Evolutionary conservation across 2,888 invertebrate genomes (phyloP).

Genomic region (Apodemia hepburni): DNA sequence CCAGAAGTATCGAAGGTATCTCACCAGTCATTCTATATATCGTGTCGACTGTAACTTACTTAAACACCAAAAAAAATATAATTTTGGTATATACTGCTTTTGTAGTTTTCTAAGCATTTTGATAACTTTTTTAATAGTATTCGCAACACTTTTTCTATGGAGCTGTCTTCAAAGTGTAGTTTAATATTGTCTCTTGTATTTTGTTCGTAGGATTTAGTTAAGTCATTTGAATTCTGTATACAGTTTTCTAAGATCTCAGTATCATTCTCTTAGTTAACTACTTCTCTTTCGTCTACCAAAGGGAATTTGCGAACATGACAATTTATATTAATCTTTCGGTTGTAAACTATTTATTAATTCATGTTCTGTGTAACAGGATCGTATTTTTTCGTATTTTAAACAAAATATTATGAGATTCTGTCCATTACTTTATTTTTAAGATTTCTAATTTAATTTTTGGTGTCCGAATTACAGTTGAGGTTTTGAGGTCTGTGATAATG

Average conservation of each 20-base stretch:
- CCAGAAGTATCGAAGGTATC: too few relatives aligned
- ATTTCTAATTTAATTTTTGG: constrained; percentile 25
- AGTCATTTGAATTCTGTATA: constrained; percentile 14
- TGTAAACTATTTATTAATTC: constrained; percentile 60
- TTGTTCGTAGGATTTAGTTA: constrained; percentile 13
- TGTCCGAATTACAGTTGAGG: constrained; percentile 33
- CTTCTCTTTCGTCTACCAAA: constrained; percentile 66
- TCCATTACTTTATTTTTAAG: constrained; percentile 30
- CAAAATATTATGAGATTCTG: constrained; percentile 27
- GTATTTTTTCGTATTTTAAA: constrained; percentile 8
- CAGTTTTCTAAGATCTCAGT: constrained; percentile 74
- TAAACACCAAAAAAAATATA: too few relatives aligned
- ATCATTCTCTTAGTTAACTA: constrained; percentile 39
- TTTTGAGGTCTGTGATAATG: constrained; percentile 62
- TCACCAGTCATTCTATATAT: too few relatives aligned
- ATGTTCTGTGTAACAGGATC: constrained; percentile 39
- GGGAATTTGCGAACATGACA: constrained; percentile 64
- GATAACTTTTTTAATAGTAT: too few relatives aligned
- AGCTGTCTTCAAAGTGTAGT: too few relatives aligned
- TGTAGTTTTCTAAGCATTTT: too few relatives aligned
- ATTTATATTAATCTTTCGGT: constrained; percentile 48
- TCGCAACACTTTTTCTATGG: too few relatives aligned
- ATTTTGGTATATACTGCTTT: too few relatives aligned
- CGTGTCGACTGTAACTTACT: background rate
- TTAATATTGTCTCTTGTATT: background rate